Percentiles rank a stretch among this genome's conserved stretches.
Conservation (phyloP, 2,113 vertebrate genomes). For the Natator depressus region DNA sequence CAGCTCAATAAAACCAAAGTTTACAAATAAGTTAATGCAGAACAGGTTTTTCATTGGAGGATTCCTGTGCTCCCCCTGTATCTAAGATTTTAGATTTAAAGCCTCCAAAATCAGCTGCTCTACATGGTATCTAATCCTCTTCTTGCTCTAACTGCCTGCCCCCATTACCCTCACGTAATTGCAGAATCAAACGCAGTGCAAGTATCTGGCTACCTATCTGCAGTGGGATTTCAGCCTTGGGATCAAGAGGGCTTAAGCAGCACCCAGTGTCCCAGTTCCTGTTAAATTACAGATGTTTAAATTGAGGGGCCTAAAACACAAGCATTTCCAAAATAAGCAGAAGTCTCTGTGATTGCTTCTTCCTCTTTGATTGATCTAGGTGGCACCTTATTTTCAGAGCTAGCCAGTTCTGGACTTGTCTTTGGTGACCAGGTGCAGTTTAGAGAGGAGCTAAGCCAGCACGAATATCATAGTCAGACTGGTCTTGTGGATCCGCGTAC, state of each 20-base stretch:
- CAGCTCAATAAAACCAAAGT: conserved; percentile 62
- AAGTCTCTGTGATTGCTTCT: background rate
- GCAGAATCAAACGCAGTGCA: background rate
- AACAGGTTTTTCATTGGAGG: background rate
- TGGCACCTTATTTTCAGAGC: background rate
- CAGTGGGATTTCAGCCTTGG: background rate
- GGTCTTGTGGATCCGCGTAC: too few relatives aligned
- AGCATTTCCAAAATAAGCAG: accelerated
- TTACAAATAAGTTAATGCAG: background rate
- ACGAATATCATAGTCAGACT: too few relatives aligned
- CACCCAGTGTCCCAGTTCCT: background rate
- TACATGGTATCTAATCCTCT: background rate
- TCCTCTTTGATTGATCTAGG: background rate
- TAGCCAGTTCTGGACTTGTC: accelerated
- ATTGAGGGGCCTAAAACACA: background rate
- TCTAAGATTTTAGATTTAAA: background rate
- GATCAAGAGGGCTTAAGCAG: background rate
- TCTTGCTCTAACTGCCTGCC: background rate
- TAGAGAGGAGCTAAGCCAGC: too few relatives aligned
- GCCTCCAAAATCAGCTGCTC: background rate
- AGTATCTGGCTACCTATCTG: background rate
- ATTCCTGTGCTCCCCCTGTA: conserved; percentile 1
- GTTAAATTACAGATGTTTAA: background rate
- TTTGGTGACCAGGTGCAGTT: too few relatives aligned
- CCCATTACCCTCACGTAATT: conserved; percentile 7